Conservation (phyloP, 1,140 invertebrate genomes). For the Popillia japonica region DNA sequence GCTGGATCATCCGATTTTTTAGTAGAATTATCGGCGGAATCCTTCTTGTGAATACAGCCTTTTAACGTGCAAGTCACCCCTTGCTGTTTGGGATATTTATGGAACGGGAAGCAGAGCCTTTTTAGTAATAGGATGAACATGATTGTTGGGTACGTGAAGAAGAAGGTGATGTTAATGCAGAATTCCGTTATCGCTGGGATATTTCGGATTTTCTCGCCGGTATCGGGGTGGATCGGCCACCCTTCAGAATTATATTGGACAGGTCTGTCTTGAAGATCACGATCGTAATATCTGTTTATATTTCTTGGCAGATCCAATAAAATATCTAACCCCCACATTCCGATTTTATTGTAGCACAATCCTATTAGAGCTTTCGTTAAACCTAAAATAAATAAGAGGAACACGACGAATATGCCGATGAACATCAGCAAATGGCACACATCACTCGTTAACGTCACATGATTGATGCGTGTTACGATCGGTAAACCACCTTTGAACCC, state of each 20-base stretch:
- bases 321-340: slow-evolving; percentile 62
- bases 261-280: slow-evolving; percentile 52
- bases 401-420: slow-evolving; percentile 51
- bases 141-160: slow-evolving; percentile 54
- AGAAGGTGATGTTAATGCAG: slow-evolving; percentile 56
- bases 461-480: slow-evolving; percentile 49
- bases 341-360: slow-evolving; percentile 47
- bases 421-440: slow-evolving; percentile 52
- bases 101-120: slow-evolving; percentile 21
- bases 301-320: slow-evolving; percentile 61
- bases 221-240: slow-evolving; percentile 65
- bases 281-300: slow-evolving; percentile 62
- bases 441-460: slow-evolving; percentile 52
- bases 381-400: slow-evolving; percentile 55
- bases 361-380: slow-evolving; percentile 55
- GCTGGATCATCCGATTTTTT: neutral
- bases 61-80: neutral
- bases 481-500: slow-evolving; percentile 62
- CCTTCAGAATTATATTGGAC: slow-evolving; percentile 64
- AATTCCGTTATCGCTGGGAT: slow-evolving; percentile 53
- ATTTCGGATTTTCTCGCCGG: slow-evolving; percentile 57
- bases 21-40: neutral
- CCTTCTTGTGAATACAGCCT: neutral
- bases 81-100: neutral
- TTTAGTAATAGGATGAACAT: slow-evolving; percentile 8